A percentile compares a stretch with the other conserved stretches of the same genome.
These are phyloP conservation scores for Amphipyra tragopoginis DNA, from an alignment of 2,888 invertebrate genomes.

Conservation along the genomic window DNA sequence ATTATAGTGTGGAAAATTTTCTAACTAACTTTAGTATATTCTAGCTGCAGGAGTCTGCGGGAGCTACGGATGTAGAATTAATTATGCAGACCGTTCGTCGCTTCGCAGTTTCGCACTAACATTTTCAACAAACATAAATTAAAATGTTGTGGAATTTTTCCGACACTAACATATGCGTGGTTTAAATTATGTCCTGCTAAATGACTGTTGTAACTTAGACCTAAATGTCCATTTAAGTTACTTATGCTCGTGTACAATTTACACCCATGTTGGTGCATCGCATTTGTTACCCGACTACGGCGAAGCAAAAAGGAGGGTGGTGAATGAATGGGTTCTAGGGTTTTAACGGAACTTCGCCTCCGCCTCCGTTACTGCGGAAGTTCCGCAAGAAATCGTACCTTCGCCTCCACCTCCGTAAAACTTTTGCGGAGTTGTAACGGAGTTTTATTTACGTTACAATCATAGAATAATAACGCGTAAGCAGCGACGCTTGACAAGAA, in stretches of 20 bases:
- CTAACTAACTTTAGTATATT: not conserved
- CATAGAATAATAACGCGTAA: no score
- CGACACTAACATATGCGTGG: conserved; percentile 1
- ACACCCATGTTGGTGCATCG: no score
- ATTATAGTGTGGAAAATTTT: conserved; percentile 1
- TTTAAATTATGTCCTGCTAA: conserved; percentile 21
- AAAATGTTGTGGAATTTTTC: conserved; percentile 10
- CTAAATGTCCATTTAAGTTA: not conserved
- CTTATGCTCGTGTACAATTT: conserved; percentile 1
- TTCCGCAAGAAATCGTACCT: no score
- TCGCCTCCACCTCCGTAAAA: no score
- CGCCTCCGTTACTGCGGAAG: no score
- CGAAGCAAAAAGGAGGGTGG: no score
- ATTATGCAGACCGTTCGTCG: not conserved
- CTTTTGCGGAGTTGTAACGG: no score
- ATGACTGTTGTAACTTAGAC: conserved; percentile 13
- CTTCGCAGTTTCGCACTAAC: not conserved
- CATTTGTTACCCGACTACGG: no score
- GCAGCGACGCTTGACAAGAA: no score
- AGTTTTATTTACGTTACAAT: no score
- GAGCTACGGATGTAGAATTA: conserved; percentile 2
- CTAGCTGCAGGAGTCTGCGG: not conserved
- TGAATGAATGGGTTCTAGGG: no score
- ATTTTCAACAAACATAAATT: conserved; percentile 11
- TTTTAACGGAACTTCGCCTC: no score